These are phyloP conservation scores for Rousettus leschenaultii DNA, from an alignment of 2,113 vertebrate species.

Conservation along the genomic window DNA sequence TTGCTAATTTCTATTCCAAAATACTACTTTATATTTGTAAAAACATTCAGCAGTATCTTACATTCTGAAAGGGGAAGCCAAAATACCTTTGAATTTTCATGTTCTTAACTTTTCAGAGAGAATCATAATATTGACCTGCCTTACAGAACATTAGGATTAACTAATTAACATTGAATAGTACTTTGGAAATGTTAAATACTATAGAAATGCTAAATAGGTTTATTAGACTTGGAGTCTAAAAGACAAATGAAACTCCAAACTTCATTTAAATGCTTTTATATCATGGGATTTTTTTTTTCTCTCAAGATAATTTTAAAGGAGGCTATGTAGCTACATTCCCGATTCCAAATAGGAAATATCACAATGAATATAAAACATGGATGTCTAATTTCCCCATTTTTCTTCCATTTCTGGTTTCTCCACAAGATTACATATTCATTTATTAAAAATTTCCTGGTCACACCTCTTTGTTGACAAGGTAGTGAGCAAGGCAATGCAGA, in stretches of 20 bases:
- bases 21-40: conserved; percentile 50
- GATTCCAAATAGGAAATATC: conserved; percentile 33
- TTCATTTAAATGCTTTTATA: conserved; percentile 65
- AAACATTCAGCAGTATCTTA: conserved; percentile 44
- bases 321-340: conserved; percentile 20
- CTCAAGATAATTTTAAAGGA: conserved; percentile 5
- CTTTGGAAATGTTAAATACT: conserved; percentile 65
- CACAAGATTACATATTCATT: not conserved
- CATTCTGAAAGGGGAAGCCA: conserved; percentile 45
- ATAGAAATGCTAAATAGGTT: conserved; percentile 74
- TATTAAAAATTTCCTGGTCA: not conserved
- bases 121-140: conserved; percentile 73
- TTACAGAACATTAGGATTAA: conserved; percentile 64
- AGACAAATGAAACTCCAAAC: conserved; percentile 68
- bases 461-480: conserved; percentile 1
- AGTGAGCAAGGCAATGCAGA: not conserved
- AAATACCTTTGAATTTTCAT: conserved; percentile 68
- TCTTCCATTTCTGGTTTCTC: not conserved
- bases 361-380: not conserved
- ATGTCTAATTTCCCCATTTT: not conserved
- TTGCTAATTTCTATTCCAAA: conserved; percentile 51
- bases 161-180: conserved; percentile 71
- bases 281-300: not conserved
- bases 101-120: conserved; percentile 64
- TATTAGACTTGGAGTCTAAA: conserved; percentile 62